Percentiles rank a stretch among this genome's conserved stretches.
Evolutionary conservation across 2,888 invertebrate species (phyloP).

Genomic region (Oxystoma pomonae): DNA sequence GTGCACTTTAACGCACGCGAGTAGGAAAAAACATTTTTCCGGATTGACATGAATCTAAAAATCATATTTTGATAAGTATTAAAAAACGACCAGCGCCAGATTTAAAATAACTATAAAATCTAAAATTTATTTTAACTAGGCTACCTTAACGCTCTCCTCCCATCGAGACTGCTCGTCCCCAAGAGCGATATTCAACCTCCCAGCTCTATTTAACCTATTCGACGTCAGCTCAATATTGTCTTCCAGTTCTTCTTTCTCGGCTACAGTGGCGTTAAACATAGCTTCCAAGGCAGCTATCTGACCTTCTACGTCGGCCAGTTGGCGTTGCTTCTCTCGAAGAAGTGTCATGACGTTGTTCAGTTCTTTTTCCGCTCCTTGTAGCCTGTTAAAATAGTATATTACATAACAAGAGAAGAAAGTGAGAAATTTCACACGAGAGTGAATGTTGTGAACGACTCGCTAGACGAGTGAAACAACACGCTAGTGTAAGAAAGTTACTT

Average conservation of each 20-base stretch:
- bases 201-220: conserved; percentile 74
- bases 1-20: too few relatives aligned
- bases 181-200: conserved; percentile 78
- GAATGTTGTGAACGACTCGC: too few relatives aligned
- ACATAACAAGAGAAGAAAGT: too few relatives aligned
- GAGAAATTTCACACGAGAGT: too few relatives aligned
- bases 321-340: conserved; percentile 74
- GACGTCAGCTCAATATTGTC: conserved; percentile 73
- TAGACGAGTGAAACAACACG: too few relatives aligned
- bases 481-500: too few relatives aligned
- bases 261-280: conserved; percentile 67
- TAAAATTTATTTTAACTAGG: conserved; percentile 14
- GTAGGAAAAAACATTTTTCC: too few relatives aligned
- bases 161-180: conserved; percentile 84
- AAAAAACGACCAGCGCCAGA: neutral
- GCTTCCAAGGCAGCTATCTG: conserved; percentile 55
- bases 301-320: conserved; percentile 77
- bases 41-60: neutral
- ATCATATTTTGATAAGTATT: neutral
- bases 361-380: conserved; percentile 74
- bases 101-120: neutral
- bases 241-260: conserved; percentile 70
- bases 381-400: too few relatives aligned
- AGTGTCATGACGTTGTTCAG: conserved; percentile 71
- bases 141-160: conserved; percentile 69